Percentiles rank a stretch among this genome's conserved stretches.
Evolutionary conservation across 2,888 invertebrate genomes (phyloP).

Genomic region (Disparrhopalites patrizii): DNA sequence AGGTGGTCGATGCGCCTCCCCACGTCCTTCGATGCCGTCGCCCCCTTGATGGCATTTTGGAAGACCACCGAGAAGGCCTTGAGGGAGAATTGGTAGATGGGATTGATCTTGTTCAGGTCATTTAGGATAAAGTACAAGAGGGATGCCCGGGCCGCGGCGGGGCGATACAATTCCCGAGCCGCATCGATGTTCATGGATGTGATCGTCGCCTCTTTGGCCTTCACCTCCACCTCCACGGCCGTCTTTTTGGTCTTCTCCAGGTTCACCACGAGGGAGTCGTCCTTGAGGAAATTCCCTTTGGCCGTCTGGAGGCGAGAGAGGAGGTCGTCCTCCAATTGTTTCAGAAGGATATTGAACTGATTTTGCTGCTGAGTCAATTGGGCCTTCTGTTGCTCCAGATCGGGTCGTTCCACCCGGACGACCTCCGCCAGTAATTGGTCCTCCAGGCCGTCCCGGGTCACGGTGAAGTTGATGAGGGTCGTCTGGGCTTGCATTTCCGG

Average conservation of each 20-base stretch:
- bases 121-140: slow-evolving; percentile 92
- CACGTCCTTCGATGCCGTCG: slow-evolving; percentile 76
- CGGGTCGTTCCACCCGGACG: slow-evolving; percentile 95
- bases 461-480: slow-evolving; percentile 93
- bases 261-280: slow-evolving; percentile 92
- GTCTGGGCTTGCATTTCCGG: slow-evolving; percentile 99
- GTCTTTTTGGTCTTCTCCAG: slow-evolving; percentile 93
- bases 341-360: slow-evolving; percentile 92
- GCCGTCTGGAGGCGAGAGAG: slow-evolving; percentile 85
- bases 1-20: slow-evolving; percentile 75
- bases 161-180: slow-evolving; percentile 76
- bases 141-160: slow-evolving; percentile 88
- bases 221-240: slow-evolving; percentile 89
- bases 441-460: slow-evolving; percentile 91
- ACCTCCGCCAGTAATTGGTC: slow-evolving; percentile 94
- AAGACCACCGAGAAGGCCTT: slow-evolving; percentile 61
- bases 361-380: slow-evolving; percentile 94
- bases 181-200: slow-evolving; percentile 89
- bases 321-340: slow-evolving; percentile 87
- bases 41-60: slow-evolving; percentile 80
- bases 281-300: slow-evolving; percentile 88
- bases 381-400: slow-evolving; percentile 89
- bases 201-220: slow-evolving; percentile 86
- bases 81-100: slow-evolving; percentile 93
- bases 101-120: slow-evolving; percentile 91